Evolutionary conservation across 2,797 vertebrate species (phyloP), one percentile per base, ranked within the genome.

Genomic region (Danio aesculapii): DNA sequence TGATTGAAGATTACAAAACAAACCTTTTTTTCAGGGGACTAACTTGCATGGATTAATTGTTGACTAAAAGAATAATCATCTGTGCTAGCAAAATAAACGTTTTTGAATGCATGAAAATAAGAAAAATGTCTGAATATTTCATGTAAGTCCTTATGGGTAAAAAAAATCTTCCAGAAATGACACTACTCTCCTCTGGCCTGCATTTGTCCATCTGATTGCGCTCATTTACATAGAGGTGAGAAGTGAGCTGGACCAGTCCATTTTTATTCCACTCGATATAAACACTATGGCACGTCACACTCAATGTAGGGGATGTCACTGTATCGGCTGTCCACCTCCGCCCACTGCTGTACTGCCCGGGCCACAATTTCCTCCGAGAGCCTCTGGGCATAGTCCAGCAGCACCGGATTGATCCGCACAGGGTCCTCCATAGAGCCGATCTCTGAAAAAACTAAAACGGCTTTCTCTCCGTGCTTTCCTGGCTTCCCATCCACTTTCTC

Each of bases 231-330:
- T 13, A 19, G 9, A 49, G 9, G 67, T 82, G 52, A 50, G 11
- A 0, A 2, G 50, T 12, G 50, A 10, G 9, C 6, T 7, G 59
- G 49, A 46, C 63, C 63, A 5, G 41, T 41, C 6, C 47, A 10
- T 3, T 39, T 0, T 7, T 16, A 50, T 16, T 16, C 61, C 57
- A 13, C 4, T 17, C 19, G 5, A 14, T 8, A 4, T 12, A 44
- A 8, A 0, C 12, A 53, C 97, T 93, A 96, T 19, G 95, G 95
- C 87, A 95, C 89, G 0, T 99, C 97, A 5, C 95, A 97, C 82
- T 99, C 98, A 0, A 99, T 99, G 87, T 95, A 99, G 0, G 98
- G 98, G 81, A 99, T 99, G 93, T 98, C 96, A 0, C 93, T 93
- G 88, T 98, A 99, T 79, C 96, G 96, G 82, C 93, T 94, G 90